Conservation (phyloP, 2,888 invertebrate species). For the Aleiodes testaceus region DNA sequence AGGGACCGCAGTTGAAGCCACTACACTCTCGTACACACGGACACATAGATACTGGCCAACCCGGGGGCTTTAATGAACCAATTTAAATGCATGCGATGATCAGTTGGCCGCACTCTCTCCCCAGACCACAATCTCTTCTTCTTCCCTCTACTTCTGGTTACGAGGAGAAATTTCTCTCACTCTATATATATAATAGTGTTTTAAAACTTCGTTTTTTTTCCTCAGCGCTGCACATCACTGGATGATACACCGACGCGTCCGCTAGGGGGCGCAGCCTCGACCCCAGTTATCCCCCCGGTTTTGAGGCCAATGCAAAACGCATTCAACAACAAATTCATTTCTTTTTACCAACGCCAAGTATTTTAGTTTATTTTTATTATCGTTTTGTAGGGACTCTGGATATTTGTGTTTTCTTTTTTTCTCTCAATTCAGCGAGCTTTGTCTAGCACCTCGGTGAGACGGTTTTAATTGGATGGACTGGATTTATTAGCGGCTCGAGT, state of each 20-base stretch:
- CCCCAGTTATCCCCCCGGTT: slow-evolving; percentile 22
- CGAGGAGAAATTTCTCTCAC: slow-evolving; percentile 44
- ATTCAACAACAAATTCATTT: slow-evolving; percentile 5
- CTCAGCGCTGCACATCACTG: slow-evolving; percentile 56
- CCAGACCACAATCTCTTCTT: slow-evolving; percentile 68
- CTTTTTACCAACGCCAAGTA: too few species aligned
- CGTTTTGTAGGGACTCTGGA: neutral
- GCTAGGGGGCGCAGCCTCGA: slow-evolving; percentile 53
- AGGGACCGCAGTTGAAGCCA: slow-evolving; percentile 14
- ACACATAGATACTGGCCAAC: slow-evolving; percentile 37
- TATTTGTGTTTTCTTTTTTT: neutral
- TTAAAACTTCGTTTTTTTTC: slow-evolving; percentile 51
- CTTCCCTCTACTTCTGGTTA: slow-evolving; percentile 60
- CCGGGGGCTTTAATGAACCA: slow-evolving; percentile 71
- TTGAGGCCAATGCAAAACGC: slow-evolving; percentile 19
- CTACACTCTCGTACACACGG: too few species aligned
- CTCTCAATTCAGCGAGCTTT: neutral
- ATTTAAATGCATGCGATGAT: slow-evolving; percentile 74
- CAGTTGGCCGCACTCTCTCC: slow-evolving; percentile 67
- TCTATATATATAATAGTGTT: neutral
- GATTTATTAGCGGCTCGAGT: slow-evolving; percentile 12
- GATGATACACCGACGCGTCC: slow-evolving; percentile 55
- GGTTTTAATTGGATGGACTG: slow-evolving; percentile 11
- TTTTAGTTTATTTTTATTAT: slow-evolving; percentile 5
- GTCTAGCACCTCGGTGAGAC: slow-evolving; percentile 25